A percentile compares a stretch with the other conserved stretches of the same genome.
Evolutionary conservation across 2,797 vertebrate species (phyloP).

Genomic region (Gobio occitaniae): DNA sequence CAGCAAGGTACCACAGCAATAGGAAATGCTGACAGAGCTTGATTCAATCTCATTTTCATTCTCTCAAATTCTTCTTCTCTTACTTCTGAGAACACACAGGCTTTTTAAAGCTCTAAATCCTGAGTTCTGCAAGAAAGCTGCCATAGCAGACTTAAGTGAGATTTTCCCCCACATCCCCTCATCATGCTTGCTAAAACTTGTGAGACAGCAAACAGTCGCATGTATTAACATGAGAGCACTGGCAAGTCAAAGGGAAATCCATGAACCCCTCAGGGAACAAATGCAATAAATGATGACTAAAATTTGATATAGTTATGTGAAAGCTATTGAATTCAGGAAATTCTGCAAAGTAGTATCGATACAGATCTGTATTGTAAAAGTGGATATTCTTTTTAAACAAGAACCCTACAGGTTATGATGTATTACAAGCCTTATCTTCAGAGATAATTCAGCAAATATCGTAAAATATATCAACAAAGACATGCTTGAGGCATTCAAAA

Average conservation of each 20-base stretch:
- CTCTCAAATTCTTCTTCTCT: neutral
- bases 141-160: slow-evolving; percentile 9
- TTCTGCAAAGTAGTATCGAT: neutral
- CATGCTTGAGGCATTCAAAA: neutral
- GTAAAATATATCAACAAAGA: neutral
- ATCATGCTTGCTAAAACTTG: neutral
- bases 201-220: slow-evolving; percentile 17
- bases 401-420: neutral
- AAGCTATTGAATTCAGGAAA: neutral
- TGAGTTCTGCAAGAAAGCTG: slow-evolving; percentile 6
- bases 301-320: neutral
- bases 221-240: slow-evolving; percentile 6
- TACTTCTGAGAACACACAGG: neutral
- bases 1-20: slow-evolving; percentile 43
- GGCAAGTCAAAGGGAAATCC: neutral
- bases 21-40: slow-evolving; percentile 27
- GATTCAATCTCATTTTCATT: neutral
- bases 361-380: neutral
- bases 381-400: neutral
- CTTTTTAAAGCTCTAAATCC: slow-evolving; percentile 17
- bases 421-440: slow-evolving; percentile 1
- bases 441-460: neutral
- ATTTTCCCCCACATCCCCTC: neutral
- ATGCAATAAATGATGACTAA: neutral
- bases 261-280: neutral